Evolutionary conservation across 2,888 invertebrate species (phyloP), one percentile per base, ranked within the genome.

Genomic region (Melanchra persicariae): DNA sequence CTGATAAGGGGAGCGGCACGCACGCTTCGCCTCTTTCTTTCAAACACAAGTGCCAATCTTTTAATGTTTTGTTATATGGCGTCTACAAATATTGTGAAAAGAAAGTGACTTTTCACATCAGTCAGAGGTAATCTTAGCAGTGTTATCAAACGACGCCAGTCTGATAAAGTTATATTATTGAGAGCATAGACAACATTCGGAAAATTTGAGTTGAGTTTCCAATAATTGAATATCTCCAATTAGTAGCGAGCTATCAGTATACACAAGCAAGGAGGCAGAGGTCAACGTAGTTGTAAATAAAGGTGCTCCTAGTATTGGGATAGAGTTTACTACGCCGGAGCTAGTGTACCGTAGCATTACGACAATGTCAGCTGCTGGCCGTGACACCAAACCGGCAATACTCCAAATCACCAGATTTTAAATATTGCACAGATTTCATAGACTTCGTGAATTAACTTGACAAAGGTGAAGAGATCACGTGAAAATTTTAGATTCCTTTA

Each of bases 1-100:
- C 91, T 88, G 93, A 93, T 94, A 93, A 92, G 74, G 70, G 60
- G 65, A 74, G 75, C 81, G 71, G 81, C 81, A 79, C 69, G 78
- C 71, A 82, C 77, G 77, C 77, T 77, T 82, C 77, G 57, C 70
- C 65, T 78, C 77, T 85, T 85, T 85, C 84, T 87, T 86, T 79
- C 69, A 74, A 81, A 74, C 72, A 81, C 70, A 62, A 74, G 74
- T 66, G 47, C 43, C 49, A 65, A 52, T 55, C 68, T 77, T 82
- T 81, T 51, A 70, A 73, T 81, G 66, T 72, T 68, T 70, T 70
- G 59, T 62, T 69, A 30, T 61, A 45, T 30, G 26, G 47, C 43
- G 17, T 71, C 51, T 49, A 79, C 30, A 63, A 61, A 62, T 34
- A 62, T 65, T 71, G 64, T 26, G 12, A 22, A 69, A 58, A 81